Evolutionary conservation across 2,888 invertebrate species (phyloP).

Genomic region (Salticus scenicus): DNA sequence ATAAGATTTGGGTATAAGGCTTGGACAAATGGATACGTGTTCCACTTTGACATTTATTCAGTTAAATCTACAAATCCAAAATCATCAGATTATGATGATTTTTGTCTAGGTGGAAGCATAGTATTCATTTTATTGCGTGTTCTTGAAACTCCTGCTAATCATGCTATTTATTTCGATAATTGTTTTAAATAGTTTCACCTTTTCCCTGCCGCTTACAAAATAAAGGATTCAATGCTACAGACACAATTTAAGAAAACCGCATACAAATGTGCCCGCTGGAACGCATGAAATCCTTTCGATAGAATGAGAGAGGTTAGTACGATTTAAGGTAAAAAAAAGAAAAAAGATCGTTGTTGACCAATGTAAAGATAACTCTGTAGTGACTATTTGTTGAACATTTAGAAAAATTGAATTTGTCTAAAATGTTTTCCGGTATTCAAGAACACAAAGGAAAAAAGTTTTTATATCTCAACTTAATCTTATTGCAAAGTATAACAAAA

Average conservation of each 20-base stretch:
- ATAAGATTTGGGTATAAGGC: constrained; percentile 9
- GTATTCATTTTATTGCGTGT: neutral
- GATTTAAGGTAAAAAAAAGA: neutral
- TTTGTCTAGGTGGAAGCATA: neutral
- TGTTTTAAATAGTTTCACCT: neutral
- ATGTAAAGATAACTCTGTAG: neutral
- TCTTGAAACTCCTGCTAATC: too few species aligned
- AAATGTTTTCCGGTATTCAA: constrained; percentile 2
- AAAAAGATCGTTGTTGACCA: neutral
- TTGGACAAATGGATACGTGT: constrained; percentile 6
- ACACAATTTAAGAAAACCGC: neutral
- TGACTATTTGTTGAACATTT: neutral
- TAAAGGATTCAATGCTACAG: constrained; percentile 4
- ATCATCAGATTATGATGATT: too few species aligned
- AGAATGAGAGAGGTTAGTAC: neutral
- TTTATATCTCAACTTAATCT: neutral
- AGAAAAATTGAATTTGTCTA: neutral
- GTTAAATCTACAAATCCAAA: neutral
- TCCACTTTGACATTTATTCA: neutral
- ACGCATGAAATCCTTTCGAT: neutral
- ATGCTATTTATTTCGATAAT: constrained; percentile 3
- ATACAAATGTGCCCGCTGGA: neutral
- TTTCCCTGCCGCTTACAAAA: too few species aligned
- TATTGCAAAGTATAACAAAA: neutral
- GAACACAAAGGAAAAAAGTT: neutral